Evolutionary conservation across 92 coral and sea anemone genomes (phyloP).

Genomic region (Palythoa heliodiscus): DNA sequence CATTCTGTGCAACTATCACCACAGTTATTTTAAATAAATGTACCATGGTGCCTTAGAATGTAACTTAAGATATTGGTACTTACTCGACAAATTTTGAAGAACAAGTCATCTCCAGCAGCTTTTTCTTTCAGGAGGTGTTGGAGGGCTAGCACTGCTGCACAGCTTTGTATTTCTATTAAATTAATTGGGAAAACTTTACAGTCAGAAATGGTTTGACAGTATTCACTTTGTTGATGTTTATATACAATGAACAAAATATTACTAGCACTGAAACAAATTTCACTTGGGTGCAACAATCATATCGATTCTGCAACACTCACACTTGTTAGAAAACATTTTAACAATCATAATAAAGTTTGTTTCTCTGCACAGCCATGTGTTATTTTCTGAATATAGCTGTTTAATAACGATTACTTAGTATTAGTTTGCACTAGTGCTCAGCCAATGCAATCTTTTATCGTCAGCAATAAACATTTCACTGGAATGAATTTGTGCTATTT

Average conservation of each 20-base stretch:
- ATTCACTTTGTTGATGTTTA: not conserved
- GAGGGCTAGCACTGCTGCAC: not conserved
- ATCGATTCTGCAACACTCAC: not conserved
- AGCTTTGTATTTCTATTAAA: not conserved
- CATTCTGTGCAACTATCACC: not conserved
- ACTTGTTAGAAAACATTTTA: not conserved
- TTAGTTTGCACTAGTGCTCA: not conserved
- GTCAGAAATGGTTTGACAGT: not conserved
- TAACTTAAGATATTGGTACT: not conserved
- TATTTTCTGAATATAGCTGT: not conserved
- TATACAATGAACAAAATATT: not conserved
- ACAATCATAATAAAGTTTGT: not conserved
- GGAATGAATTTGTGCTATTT: conserved; percentile 15
- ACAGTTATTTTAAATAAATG: not conserved
- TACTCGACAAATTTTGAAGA: not conserved
- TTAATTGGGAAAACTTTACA: not conserved
- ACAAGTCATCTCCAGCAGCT: not conserved
- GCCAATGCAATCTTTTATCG: conserved; percentile 10
- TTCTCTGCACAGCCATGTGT: not conserved
- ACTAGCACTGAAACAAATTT: not conserved
- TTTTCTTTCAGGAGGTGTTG: conserved; percentile 1
- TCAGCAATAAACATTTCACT: conserved; percentile 12
- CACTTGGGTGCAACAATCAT: not conserved
- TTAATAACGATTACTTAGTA: not conserved
- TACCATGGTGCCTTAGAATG: not conserved